Evolutionary conservation across 2,797 vertebrate genomes (phyloP), one percentile per base, ranked within the genome.

Genomic region (Gymnoscopelus microlampas): DNA sequence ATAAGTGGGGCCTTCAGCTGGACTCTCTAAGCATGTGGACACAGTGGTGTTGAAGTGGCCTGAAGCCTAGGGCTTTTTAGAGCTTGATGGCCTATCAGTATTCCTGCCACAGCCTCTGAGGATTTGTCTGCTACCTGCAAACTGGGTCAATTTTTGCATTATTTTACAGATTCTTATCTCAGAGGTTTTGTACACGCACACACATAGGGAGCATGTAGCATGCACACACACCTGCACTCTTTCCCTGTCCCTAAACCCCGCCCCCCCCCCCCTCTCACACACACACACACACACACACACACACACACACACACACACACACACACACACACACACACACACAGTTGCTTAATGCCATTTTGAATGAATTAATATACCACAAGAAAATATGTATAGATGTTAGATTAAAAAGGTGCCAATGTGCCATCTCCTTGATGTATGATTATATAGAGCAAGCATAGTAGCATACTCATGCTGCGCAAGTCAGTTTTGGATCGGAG

Each of bases 61-160:
- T 53, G 2, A 12, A 87, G 86, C 89, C 83, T 56, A 68, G 74
- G 85, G 86, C 88, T 89, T 86, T 87, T 83, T 76, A 77, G 74
- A 85, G 81, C 90, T 78, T 83, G 89, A 92, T 88, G 88, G 78
- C 85, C 87, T 55, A 89, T 90, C 85, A 83, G 85, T 87, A 89
- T 91, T 92, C 91, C 67, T 76, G 75, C 87, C 79, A 32, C 60
- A 63, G 82, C 88, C 90, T 88, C 90, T 13, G 67, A 85, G 89
- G 92, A 89, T 85, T 90, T 87, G 87, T 90, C 85, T 79, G 84
- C 87, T 93, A 91, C 90, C 88, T 91, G 89, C 89, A 93, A 94
- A 93, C 88, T 94, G 87, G 92, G 92, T 93, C 92, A 92, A 84
- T 90, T 93, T 91, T 89, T 87, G 89, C 88, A 93, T 93, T 93